These are phyloP conservation scores for Archivesica marissinica DNA, from an alignment of 1,140 invertebrate species.

Conservation along the genomic window DNA sequence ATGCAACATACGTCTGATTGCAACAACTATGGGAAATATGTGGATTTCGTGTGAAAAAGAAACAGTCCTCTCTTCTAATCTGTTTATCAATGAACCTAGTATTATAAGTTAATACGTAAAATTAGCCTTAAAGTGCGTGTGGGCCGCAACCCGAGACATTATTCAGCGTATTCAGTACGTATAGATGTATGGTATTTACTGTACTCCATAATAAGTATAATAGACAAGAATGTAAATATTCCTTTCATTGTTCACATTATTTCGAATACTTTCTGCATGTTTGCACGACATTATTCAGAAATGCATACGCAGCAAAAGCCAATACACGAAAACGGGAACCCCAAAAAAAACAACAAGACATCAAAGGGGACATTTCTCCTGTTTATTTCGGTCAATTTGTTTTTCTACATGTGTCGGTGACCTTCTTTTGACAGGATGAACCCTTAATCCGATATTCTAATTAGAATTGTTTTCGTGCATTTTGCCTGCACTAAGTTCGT, in stretches of 20 bases:
- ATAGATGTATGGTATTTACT: not conserved
- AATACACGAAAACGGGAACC: slow-evolving; percentile 10
- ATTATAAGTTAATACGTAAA: slow-evolving; percentile 47
- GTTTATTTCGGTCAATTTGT: slow-evolving; percentile 49
- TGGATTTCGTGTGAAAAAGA: slow-evolving; percentile 38
- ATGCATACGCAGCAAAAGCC: not conserved
- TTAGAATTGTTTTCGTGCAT: slow-evolving; percentile 42
- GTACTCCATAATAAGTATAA: not conserved
- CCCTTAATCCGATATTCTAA: slow-evolving; percentile 58
- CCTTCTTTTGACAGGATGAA: not conserved
- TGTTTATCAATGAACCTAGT: slow-evolving; percentile 39
- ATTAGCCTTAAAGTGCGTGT: slow-evolving; percentile 49
- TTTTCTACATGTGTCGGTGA: slow-evolving; percentile 28
- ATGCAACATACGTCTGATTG: slow-evolving; percentile 7
- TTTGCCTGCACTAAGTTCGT: slow-evolving; percentile 24
- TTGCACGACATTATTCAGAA: not conserved
- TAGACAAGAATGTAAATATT: not conserved
- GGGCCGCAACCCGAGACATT: slow-evolving; percentile 6
- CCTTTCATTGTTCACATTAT: not conserved
- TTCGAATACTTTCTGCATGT: not conserved
- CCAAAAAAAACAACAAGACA: too few relatives aligned
- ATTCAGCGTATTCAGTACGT: too few relatives aligned
- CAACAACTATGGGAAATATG: slow-evolving; percentile 28
- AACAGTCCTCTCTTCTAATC: not conserved
- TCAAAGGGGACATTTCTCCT: slow-evolving; percentile 26